Base-by-base conservation (phyloP, 2,888 invertebrate genomes). In the Dorcus parallelipipedus region DNA sequence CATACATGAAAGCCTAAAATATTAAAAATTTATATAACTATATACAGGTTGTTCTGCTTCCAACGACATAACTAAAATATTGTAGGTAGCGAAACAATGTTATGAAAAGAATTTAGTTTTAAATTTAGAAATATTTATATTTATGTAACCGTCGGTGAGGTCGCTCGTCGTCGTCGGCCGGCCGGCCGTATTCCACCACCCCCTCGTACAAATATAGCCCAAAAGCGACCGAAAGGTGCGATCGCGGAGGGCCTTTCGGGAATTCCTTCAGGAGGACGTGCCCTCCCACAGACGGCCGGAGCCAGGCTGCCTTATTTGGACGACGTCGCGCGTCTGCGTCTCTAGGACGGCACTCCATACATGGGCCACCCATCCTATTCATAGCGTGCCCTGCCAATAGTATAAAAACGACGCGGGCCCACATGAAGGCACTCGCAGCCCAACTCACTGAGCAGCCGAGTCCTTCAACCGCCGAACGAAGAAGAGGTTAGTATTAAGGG, bases 401-500 rank as follows among this genome's bases (percentile, higher is more conserved):
- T 72, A 71, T 72, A 71, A 65, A 72, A 71, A 58, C 65, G 52
- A 53, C 60, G 53, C 49, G 54, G 49, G 51, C 54, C 61, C 59
- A 45, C 45, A 45, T 9, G 47, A 49, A 66, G 65, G 60, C 70
- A 70, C 70, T 70, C 70, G 70, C 70, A 70, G 69, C 69, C 65
- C 66, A 67, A 62, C 66, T 67, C 65, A 67, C 66, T 68, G 62
- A 70, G 70, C 69, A 69, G 71, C 70, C 69, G 70, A 70, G 70
- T 71, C 70, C 69, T 67, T 68, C 68, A 33, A 33, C 69, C 65
- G 69, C 69, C 68, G 54, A 58, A 60, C 63, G 52, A 33, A 33
- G 52, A 33, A 33, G 26, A 64, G 64, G 64, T 64, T 64, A 49
- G 64, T 64, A 62, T 62, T 88, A 91, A 87, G 81, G 91, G 93